Evolutionary conservation across 2,888 invertebrate genomes (phyloP).

Genomic region (Nycteola revayana): DNA sequence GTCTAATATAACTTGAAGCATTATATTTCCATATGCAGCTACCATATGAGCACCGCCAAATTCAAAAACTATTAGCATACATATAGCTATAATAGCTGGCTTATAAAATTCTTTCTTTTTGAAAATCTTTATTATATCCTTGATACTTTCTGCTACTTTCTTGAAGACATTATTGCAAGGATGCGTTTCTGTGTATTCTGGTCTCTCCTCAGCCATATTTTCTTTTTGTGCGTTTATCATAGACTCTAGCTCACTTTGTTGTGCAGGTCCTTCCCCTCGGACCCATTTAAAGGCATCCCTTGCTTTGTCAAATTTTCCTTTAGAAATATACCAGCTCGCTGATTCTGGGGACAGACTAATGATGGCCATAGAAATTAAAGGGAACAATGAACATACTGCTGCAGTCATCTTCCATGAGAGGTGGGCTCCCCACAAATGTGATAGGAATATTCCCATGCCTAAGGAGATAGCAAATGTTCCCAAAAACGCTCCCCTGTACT

Average conservation of each 20-base stretch:
- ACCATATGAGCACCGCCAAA: slow-evolving; percentile 76
- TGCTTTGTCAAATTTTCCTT: slow-evolving; percentile 80
- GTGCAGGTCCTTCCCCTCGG: slow-evolving; percentile 74
- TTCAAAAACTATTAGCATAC: slow-evolving; percentile 73
- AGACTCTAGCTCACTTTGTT: slow-evolving; percentile 65
- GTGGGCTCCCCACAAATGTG: slow-evolving; percentile 84
- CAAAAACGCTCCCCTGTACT: slow-evolving; percentile 83
- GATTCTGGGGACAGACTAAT: slow-evolving; percentile 83
- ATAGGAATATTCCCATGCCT: slow-evolving; percentile 83
- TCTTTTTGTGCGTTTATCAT: slow-evolving; percentile 66
- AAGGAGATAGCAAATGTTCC: slow-evolving; percentile 84
- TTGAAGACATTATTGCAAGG: slow-evolving; percentile 48
- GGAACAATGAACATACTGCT: slow-evolving; percentile 74
- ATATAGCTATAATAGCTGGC: slow-evolving; percentile 69
- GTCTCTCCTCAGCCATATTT: slow-evolving; percentile 47
- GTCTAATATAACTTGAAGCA: slow-evolving; percentile 62
- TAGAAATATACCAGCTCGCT: slow-evolving; percentile 85
- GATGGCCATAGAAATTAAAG: slow-evolving; percentile 70
- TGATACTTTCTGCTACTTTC: slow-evolving; percentile 46
- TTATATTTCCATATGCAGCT: slow-evolving; percentile 71
- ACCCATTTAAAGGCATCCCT: slow-evolving; percentile 82
- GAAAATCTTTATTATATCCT: slow-evolving; percentile 60
- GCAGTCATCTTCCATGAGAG: slow-evolving; percentile 83
- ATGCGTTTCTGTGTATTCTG: slow-evolving; percentile 35
- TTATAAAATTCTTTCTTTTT: slow-evolving; percentile 74